Percentiles rank a stretch among this genome's conserved stretches.
These are phyloP conservation scores for Zaprionus kolodkinae DNA, from an alignment of 1,140 invertebrate genomes.

Conservation along the genomic window DNA sequence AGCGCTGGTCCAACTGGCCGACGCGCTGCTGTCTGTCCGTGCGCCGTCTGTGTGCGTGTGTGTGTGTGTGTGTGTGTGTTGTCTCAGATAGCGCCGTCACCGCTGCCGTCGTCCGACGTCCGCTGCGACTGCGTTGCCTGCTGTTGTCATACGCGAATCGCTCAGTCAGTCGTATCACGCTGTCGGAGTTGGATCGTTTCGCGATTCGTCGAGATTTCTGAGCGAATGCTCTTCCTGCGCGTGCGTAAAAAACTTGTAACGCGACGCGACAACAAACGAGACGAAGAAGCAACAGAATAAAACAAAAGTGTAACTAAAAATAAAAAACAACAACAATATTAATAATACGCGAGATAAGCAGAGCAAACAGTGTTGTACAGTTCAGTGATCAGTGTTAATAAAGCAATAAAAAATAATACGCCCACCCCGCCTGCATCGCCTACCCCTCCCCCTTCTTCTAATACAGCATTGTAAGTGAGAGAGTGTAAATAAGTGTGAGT, in stretches of 20 bases:
- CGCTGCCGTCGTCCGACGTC: slow-evolving; percentile 8
- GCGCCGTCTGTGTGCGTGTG: slow-evolving; percentile 24
- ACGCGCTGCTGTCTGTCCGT: slow-evolving; percentile 45
- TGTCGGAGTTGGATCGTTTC: slow-evolving; percentile 81
- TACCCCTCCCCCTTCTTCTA: not conserved
- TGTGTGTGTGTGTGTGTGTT: slow-evolving; percentile 25
- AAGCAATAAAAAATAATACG: slow-evolving; percentile 7
- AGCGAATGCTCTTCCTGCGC: slow-evolving; percentile 42
- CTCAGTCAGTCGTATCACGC: slow-evolving; percentile 75
- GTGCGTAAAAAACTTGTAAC: slow-evolving; percentile 41
- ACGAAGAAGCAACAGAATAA: slow-evolving; percentile 18
- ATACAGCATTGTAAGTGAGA: slow-evolving; percentile 27
- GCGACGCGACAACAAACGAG: slow-evolving; percentile 23
- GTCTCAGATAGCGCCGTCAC: slow-evolving; percentile 41
- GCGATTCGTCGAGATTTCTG: slow-evolving; percentile 64
- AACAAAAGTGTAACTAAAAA: slow-evolving; percentile 18
- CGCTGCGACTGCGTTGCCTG: slow-evolving; percentile 22
- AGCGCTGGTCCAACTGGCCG: slow-evolving; percentile 61
- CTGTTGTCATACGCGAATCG: slow-evolving; percentile 70
- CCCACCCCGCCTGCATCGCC: not conserved
- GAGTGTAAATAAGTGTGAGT: slow-evolving; percentile 39
- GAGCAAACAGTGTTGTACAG: slow-evolving; percentile 30
- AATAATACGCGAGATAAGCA: not conserved
- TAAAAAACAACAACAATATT: slow-evolving; percentile 4
- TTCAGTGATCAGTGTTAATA: slow-evolving; percentile 45